Evolutionary conservation across 1,140 invertebrate genomes (phyloP).

Genomic region (Drosophila mojavensis): DNA sequence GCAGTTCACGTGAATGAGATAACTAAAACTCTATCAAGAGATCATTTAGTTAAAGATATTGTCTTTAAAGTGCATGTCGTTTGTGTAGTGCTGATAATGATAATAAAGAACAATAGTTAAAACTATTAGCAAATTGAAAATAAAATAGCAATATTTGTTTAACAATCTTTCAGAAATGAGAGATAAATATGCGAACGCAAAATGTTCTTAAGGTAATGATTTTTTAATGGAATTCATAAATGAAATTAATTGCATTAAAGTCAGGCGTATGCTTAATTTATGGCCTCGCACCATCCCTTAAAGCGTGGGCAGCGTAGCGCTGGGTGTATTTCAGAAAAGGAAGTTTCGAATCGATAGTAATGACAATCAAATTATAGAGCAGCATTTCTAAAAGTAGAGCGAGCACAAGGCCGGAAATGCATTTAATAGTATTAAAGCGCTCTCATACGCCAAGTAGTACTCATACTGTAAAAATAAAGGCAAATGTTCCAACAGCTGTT

Average conservation of each 20-base stretch:
- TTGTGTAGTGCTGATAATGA: neutral
- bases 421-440: constrained; percentile 5
- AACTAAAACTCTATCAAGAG: no score
- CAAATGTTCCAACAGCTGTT: constrained; percentile 42
- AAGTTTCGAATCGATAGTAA: neutral
- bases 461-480: constrained; percentile 15
- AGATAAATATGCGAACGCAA: neutral
- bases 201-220: neutral
- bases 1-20: neutral
- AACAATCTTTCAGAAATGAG: neutral
- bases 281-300: no score
- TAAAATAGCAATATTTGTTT: neutral
- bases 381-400: neutral
- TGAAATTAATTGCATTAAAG: neutral
- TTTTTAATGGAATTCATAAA: neutral
- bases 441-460: constrained; percentile 20
- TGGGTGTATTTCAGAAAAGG: neutral
- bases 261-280: no score
- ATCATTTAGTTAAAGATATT: constrained; percentile 1
- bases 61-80: no score
- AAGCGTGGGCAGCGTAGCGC: no score
- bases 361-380: neutral
- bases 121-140: constrained; percentile 10
- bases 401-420: constrained; percentile 8
- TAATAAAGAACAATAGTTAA: constrained; percentile 2